Percentiles rank a stretch among this genome's conserved stretches.
phyloP scores from a whole-genome alignment of 2,113 vertebrate genomes.

The Otocyon megalotis region DNA sequence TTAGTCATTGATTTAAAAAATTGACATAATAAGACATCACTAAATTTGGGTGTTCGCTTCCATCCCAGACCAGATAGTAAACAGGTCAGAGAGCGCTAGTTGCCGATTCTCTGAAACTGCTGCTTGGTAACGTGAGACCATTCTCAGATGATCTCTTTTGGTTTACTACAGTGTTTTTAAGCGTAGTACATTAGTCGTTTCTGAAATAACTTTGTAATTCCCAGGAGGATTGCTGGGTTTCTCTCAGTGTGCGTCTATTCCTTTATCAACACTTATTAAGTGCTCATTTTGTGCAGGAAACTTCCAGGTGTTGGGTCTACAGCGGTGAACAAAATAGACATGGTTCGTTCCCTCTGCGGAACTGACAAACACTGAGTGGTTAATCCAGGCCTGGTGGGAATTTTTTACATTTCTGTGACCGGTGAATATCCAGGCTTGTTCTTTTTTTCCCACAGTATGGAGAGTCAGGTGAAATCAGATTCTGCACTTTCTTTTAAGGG shows the following conservation, averaged over 20 bases:
- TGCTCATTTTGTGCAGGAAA: not conserved
- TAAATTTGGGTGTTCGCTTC: not conserved
- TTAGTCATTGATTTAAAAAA: not conserved
- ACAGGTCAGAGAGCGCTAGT: not conserved
- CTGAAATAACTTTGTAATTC: not conserved
- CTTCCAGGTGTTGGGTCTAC: not conserved
- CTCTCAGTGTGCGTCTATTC: not conserved
- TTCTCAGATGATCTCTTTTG: slow-evolving; percentile 25
- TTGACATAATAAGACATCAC: not conserved
- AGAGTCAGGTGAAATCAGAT: not conserved
- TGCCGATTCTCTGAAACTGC: not conserved
- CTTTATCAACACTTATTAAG: not conserved
- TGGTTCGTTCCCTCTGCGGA: not conserved
- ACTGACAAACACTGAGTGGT: not conserved
- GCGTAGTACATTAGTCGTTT: not conserved
- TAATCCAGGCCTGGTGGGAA: not conserved
- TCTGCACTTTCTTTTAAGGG: not conserved
- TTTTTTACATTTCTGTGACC: not conserved
- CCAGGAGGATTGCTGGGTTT: not conserved
- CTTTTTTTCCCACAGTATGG: not conserved
- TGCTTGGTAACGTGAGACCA: not conserved
- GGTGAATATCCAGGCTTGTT: not conserved
- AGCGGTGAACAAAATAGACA: not conserved
- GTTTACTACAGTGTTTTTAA: not conserved
- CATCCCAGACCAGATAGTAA: not conserved